These are phyloP conservation scores for Lonchura striata DNA, from an alignment of 2,113 vertebrate genomes.

Conservation along the genomic window DNA sequence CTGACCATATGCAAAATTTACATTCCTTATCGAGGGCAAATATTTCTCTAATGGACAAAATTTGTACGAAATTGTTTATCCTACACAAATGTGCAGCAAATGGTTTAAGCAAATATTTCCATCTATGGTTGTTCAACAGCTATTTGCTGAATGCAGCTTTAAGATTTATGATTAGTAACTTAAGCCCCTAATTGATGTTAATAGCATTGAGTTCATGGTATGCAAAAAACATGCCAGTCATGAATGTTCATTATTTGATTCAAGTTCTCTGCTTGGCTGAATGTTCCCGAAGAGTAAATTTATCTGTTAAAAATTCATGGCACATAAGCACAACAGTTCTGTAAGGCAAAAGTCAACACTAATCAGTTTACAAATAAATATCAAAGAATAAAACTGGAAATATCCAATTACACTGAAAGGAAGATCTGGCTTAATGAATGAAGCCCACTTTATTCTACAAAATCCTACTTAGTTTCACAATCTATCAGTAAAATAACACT, in stretches of 20 bases:
- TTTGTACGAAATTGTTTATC: not conserved
- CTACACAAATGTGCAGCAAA: not conserved
- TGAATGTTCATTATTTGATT: constrained; percentile 2
- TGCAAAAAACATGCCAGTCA: not conserved
- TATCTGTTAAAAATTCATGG: not conserved
- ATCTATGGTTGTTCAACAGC: not conserved
- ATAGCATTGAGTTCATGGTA: not conserved
- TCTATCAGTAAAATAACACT: not conserved
- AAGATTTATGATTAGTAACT: not conserved
- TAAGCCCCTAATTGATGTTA: not conserved
- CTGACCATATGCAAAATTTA: not conserved
- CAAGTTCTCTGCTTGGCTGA: not conserved
- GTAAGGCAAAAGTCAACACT: not conserved
- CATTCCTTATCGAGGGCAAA: not conserved
- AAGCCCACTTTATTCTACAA: not conserved
- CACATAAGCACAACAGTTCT: not conserved
- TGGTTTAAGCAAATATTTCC: not conserved
- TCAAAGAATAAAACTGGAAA: not conserved
- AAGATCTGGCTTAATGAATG: not conserved
- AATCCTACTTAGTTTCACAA: not conserved
- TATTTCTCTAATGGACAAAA: not conserved
- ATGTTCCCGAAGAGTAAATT: not conserved
- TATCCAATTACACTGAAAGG: not conserved
- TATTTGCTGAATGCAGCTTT: not conserved
- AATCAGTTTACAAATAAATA: constrained; percentile 9